These are phyloP conservation scores for Bombus turneri DNA, from an alignment of 1,140 invertebrate species.

Conservation along the genomic window DNA sequence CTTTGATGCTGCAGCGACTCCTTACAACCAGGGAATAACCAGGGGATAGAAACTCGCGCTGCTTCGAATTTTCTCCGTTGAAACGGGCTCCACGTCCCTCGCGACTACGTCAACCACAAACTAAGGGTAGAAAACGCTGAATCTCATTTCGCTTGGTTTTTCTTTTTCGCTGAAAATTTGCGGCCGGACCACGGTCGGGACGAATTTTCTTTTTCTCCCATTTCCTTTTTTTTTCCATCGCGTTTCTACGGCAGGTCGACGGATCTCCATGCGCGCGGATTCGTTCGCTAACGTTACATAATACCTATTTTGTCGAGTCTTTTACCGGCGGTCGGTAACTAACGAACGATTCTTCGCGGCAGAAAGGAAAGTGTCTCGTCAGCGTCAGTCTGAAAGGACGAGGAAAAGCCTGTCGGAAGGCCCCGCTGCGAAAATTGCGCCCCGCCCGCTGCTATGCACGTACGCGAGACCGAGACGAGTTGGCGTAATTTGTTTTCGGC, in stretches of 20 bases:
- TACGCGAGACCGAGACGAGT: constrained; percentile 33
- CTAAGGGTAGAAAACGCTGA: constrained; percentile 43
- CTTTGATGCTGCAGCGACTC: constrained; percentile 29
- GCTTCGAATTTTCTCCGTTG: constrained; percentile 20
- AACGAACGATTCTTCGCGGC: constrained; percentile 75
- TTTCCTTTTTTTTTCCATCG: background rate
- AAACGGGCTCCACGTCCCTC: background rate
- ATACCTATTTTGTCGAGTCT: constrained; percentile 62
- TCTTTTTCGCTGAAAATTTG: constrained; percentile 37
- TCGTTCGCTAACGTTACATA: constrained; percentile 44
- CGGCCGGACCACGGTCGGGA: constrained; percentile 26
- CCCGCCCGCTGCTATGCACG: constrained; percentile 19
- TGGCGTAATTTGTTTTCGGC: constrained; percentile 74
- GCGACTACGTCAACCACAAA: background rate
- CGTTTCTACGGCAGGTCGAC: background rate
- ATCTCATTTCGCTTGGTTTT: constrained; percentile 36
- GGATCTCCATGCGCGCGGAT: constrained; percentile 2
- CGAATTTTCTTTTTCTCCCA: background rate
- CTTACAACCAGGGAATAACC: background rate
- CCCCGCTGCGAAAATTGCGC: constrained; percentile 71
- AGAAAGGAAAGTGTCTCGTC: constrained; percentile 76
- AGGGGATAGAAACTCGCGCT: background rate
- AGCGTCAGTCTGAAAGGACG: constrained; percentile 66
- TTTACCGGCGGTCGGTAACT: constrained; percentile 60
- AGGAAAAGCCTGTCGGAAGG: constrained; percentile 68